A percentile compares a stretch with the other conserved stretches of the same genome.
Conservation (phyloP, 2,888 invertebrate genomes). For the Caenorhabditis sinica region DNA sequence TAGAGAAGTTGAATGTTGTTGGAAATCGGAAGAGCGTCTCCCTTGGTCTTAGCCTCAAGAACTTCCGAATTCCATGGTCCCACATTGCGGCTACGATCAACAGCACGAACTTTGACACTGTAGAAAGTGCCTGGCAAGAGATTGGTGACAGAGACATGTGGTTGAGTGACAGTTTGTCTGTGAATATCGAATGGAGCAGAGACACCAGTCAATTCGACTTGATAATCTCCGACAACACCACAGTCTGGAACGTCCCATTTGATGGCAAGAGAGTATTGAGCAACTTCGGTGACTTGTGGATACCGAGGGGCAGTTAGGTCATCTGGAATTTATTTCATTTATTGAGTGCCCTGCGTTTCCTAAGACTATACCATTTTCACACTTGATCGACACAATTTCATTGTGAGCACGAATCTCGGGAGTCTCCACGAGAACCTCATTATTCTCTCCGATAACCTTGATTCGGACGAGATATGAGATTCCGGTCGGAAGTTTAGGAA, state of each 20-base stretch:
- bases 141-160: slow-evolving; percentile 82
- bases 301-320: slow-evolving; percentile 82
- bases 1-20: slow-evolving; percentile 76
- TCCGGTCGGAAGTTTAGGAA: slow-evolving; percentile 82
- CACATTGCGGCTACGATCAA: slow-evolving; percentile 78
- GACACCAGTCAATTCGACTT: slow-evolving; percentile 80
- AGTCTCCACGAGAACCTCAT: slow-evolving; percentile 83
- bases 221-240: slow-evolving; percentile 82
- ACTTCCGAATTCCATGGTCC: slow-evolving; percentile 83
- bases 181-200: slow-evolving; percentile 82
- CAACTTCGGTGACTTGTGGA: slow-evolving; percentile 77
- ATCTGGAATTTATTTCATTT: slow-evolving; percentile 69
- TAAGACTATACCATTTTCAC: slow-evolving; percentile 76
- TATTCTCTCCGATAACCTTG: slow-evolving; percentile 82
- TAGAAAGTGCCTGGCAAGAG: slow-evolving; percentile 83
- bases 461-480: slow-evolving; percentile 83
- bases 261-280: slow-evolving; percentile 81
- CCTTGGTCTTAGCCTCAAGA: slow-evolving; percentile 81
- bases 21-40: slow-evolving; percentile 78
- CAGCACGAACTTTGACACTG: slow-evolving; percentile 81
- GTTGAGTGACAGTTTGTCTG: slow-evolving; percentile 82
- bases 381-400: slow-evolving; percentile 83
- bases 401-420: slow-evolving; percentile 83
- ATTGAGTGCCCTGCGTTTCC: background rate
- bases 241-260: slow-evolving; percentile 83